phyloP scores from a whole-genome alignment of 1,140 invertebrate species.

The Maconellicoccus hirsutus region DNA sequence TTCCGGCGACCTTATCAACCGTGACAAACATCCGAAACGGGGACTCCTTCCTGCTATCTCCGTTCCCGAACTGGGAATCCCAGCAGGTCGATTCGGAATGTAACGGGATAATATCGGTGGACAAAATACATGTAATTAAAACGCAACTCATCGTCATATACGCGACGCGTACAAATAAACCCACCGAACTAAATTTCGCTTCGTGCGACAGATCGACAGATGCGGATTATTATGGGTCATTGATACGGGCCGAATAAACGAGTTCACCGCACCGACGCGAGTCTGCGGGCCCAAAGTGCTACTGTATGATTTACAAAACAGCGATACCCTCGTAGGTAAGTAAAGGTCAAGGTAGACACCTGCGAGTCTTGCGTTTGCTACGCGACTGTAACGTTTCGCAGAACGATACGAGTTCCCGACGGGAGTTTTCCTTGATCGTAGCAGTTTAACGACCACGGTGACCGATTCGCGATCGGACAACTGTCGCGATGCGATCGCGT shows the following conservation, averaged over 20 bases:
- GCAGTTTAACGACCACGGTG: slow-evolving; percentile 38
- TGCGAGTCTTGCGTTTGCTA: too few relatives aligned
- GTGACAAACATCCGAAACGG: slow-evolving; percentile 23
- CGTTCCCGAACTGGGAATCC: slow-evolving; percentile 31
- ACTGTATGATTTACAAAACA: slow-evolving; percentile 46
- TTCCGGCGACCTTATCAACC: slow-evolving; percentile 31
- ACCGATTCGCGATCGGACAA: slow-evolving; percentile 28
- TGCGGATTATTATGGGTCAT: slow-evolving; percentile 51
- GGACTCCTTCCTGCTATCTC: slow-evolving; percentile 27
- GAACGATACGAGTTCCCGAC: slow-evolving; percentile 44
- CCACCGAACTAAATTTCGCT: too few relatives aligned
- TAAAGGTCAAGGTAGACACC: too few relatives aligned
- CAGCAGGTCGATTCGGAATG: slow-evolving; percentile 15
- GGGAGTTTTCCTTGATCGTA: slow-evolving; percentile 34
- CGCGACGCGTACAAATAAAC: too few relatives aligned
- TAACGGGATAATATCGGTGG: slow-evolving; percentile 31
- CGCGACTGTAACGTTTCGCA: too few relatives aligned
- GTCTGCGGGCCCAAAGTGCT: slow-evolving; percentile 49
- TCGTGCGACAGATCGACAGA: slow-evolving; percentile 50
- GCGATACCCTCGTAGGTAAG: slow-evolving; percentile 30
- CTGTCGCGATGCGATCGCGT: slow-evolving; percentile 54
- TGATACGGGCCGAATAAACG: slow-evolving; percentile 45
- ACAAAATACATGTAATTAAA: slow-evolving; percentile 31
- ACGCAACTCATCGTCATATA: too few relatives aligned
- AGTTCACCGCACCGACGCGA: slow-evolving; percentile 30